Evolutionary conservation across 2,113 vertebrate species (phyloP).

Genomic region (Anarhynchus alexandrinus): DNA sequence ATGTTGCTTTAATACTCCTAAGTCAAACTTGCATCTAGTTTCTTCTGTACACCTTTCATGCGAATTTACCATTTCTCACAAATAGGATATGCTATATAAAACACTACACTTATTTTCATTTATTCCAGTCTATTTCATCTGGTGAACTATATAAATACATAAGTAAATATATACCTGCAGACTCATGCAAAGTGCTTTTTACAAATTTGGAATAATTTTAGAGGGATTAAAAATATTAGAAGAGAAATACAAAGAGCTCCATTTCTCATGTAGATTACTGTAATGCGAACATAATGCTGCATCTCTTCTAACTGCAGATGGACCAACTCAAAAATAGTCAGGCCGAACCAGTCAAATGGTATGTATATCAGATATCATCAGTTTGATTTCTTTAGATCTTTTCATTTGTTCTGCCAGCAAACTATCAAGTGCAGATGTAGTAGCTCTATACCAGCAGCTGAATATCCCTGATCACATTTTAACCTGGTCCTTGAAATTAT

Average conservation of each 20-base stretch:
- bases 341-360: background rate
- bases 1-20: background rate
- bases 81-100: background rate
- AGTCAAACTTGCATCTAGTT: background rate
- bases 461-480: constrained; percentile 70
- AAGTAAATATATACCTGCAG: background rate
- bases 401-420: background rate
- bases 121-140: background rate
- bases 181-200: background rate
- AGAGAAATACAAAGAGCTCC: background rate
- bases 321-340: background rate
- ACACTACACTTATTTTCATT: background rate
- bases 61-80: background rate
- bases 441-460: constrained; percentile 32
- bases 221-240: background rate
- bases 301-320: background rate
- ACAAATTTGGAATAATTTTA: background rate
- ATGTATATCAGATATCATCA: background rate
- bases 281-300: rapidly evolving
- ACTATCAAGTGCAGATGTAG: constrained; percentile 43
- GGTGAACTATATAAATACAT: background rate
- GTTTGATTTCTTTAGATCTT: background rate
- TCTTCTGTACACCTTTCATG: background rate
- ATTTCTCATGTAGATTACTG: background rate
- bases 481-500: constrained; percentile 73